phyloP scores from a whole-genome alignment of 2,888 invertebrate genomes.

The Elgonia sp. region DNA sequence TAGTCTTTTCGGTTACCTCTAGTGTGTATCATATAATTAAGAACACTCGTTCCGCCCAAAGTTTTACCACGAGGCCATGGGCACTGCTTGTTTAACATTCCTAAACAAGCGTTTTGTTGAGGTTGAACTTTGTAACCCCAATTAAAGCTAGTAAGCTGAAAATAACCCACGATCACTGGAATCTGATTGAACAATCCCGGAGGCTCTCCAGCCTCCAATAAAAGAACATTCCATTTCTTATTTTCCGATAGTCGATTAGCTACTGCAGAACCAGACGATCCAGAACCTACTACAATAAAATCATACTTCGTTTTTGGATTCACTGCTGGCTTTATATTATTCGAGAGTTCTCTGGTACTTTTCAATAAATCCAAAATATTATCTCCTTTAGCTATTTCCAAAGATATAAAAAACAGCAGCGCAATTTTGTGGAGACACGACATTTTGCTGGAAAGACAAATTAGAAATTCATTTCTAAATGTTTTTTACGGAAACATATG shows the following conservation, averaged over 20 bases:
- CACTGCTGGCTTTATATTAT: slow-evolving; percentile 77
- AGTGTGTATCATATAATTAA: too few relatives aligned
- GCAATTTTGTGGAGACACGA: slow-evolving; percentile 19
- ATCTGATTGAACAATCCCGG: too few relatives aligned
- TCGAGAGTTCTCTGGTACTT: slow-evolving; percentile 76
- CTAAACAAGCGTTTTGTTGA: too few relatives aligned
- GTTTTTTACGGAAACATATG: not conserved
- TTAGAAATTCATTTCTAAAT: not conserved
- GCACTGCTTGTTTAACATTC: too few relatives aligned
- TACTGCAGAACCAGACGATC: slow-evolving; percentile 91
- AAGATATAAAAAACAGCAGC: slow-evolving; percentile 27
- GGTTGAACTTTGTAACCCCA: too few relatives aligned
- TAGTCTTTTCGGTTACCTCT: too few relatives aligned
- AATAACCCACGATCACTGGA: too few relatives aligned
- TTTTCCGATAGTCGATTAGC: slow-evolving; percentile 91
- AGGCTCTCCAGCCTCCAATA: too few relatives aligned
- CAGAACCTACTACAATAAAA: slow-evolving; percentile 91
- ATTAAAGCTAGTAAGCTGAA: too few relatives aligned
- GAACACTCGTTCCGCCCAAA: too few relatives aligned
- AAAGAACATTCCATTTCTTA: slow-evolving; percentile 88
- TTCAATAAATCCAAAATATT: slow-evolving; percentile 80
- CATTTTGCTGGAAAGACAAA: slow-evolving; percentile 67
- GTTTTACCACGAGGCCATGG: too few relatives aligned
- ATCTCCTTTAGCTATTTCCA: slow-evolving; percentile 37
- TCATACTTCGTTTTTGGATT: slow-evolving; percentile 88